A percentile compares a stretch with the other conserved stretches of the same genome.
Evolutionary conservation across 2,113 vertebrate species (phyloP).

Genomic region (Takifugu bimaculatus): DNA sequence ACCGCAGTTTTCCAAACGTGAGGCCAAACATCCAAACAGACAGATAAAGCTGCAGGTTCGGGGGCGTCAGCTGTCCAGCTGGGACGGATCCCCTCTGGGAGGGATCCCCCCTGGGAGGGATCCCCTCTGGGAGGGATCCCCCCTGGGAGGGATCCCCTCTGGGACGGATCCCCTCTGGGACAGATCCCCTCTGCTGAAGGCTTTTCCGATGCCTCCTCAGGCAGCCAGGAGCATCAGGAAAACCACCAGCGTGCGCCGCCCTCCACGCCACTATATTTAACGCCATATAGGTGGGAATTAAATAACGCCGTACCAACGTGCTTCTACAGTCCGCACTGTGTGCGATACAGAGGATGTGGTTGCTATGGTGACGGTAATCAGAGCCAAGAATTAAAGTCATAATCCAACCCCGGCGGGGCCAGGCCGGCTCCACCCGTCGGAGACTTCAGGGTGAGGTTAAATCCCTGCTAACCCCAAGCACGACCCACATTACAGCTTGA

Average conservation of each 20-base stretch:
- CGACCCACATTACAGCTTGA: background rate
- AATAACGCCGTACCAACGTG: background rate
- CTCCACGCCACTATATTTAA: background rate
- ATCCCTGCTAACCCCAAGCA: background rate
- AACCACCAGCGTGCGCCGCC: background rate
- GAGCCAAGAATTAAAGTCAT: conserved; percentile 49
- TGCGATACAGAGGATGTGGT: conserved; percentile 38
- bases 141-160: no score
- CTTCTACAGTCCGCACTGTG: background rate
- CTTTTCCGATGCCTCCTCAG: conserved; percentile 13
- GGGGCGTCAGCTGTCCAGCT: no score
- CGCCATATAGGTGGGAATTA: background rate
- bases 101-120: no score
- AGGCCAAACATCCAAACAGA: no score
- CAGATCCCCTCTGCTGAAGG: background rate
- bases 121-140: no score
- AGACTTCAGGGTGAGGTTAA: conserved; percentile 12
- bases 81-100: no score
- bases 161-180: no score
- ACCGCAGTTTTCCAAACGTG: no score
- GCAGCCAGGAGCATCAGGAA: conserved; percentile 22
- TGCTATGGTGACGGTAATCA: conserved; percentile 41
- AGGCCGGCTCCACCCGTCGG: conserved; percentile 2
- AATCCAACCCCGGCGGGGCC: conserved; percentile 54
- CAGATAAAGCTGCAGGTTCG: no score